A percentile compares a stretch with the other conserved stretches of the same genome.
phyloP scores from a whole-genome alignment of 2,113 vertebrate genomes.

The Cephalopterus ornatus region DNA sequence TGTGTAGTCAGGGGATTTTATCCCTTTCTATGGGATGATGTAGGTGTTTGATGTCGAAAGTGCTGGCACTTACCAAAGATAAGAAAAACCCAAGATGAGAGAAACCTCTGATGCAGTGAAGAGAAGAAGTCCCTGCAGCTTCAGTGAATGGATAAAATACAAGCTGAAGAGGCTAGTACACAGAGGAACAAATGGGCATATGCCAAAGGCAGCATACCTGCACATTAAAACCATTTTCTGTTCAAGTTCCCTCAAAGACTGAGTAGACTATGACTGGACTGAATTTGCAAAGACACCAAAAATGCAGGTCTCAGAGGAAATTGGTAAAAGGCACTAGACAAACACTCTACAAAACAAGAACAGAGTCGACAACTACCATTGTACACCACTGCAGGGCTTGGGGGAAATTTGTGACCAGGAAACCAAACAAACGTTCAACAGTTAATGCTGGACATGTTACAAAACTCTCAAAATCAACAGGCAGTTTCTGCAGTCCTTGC shows the following conservation, averaged over 20 bases:
- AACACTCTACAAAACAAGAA: background rate
- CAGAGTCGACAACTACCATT: background rate
- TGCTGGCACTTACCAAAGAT: background rate
- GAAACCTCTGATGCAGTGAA: background rate
- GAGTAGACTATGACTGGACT: background rate
- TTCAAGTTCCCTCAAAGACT: background rate
- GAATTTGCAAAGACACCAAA: background rate
- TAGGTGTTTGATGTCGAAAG: background rate
- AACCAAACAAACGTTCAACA: background rate
- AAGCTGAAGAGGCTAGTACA: background rate
- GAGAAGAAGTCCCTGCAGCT: background rate
- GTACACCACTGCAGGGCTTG: background rate
- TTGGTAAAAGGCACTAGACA: background rate
- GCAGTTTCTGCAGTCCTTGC: slow-evolving; percentile 4
- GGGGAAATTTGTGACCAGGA: background rate
- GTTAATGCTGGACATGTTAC: slow-evolving; percentile 1
- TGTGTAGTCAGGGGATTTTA: background rate
- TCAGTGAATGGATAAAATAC: background rate
- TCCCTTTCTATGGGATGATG: background rate
- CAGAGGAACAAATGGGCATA: background rate
- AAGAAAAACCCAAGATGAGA: background rate
- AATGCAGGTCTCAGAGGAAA: background rate
- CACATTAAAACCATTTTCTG: background rate
- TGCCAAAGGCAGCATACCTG: background rate
- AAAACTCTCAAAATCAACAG: slow-evolving; percentile 42